Evolutionary conservation across 2,797 vertebrate genomes (phyloP).

Genomic region (Alectoris magna): DNA sequence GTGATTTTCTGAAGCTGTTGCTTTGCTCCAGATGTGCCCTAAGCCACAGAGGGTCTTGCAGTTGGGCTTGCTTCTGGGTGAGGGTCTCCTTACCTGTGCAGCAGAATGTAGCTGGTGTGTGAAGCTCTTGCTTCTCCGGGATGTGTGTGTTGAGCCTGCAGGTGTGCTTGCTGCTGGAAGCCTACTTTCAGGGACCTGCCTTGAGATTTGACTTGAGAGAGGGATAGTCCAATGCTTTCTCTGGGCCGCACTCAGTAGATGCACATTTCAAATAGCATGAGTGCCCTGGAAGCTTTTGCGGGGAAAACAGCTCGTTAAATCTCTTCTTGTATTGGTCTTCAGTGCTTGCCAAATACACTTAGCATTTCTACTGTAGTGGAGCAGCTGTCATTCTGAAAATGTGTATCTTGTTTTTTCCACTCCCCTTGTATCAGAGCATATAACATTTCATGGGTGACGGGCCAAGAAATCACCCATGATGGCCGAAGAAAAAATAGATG

Average conservation of each 20-base stretch:
- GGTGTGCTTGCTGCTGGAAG: neutral
- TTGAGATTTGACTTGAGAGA: conserved; percentile 10
- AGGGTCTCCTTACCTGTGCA: conserved; percentile 12
- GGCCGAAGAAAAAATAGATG: neutral
- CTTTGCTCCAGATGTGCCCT: neutral
- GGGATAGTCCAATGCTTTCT: neutral
- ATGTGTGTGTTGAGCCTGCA: neutral
- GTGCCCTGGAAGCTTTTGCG: conserved; percentile 1
- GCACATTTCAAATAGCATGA: neutral
- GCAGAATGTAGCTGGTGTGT: neutral
- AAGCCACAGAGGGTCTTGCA: neutral
- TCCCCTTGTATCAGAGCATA: neutral
- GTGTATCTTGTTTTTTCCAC: neutral
- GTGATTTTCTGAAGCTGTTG: conserved; percentile 17
- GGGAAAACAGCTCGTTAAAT: conserved; percentile 6
- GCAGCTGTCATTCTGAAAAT: conserved; percentile 28
- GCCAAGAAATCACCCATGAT: neutral
- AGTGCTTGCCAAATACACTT: neutral
- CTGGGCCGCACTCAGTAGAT: neutral
- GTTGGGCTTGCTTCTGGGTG: neutral
- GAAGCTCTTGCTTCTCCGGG: neutral
- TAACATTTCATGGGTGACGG: neutral
- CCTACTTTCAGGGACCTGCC: conserved; percentile 18
- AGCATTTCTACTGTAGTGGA: neutral
- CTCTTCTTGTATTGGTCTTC: neutral